Base-by-base conservation (phyloP, 1,140 invertebrate genomes). In the Drosophila ercepeae region DNA sequence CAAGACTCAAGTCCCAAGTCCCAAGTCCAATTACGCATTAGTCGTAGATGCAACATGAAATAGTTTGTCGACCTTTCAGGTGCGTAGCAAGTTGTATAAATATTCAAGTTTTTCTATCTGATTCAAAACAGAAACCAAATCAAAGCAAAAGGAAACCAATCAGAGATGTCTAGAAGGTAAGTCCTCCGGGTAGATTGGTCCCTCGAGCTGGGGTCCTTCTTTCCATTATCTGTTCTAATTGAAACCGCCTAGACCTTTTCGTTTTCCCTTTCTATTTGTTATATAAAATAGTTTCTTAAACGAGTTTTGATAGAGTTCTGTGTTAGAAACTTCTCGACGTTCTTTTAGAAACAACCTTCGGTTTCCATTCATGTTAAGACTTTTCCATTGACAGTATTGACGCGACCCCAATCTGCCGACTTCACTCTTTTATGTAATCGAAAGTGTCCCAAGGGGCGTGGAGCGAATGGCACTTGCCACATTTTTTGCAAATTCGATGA, bases 21-120 rank as follows among this genome's bases (percentile, higher is more conserved):
- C 25, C 63, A 51, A 67, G 60, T 67, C 45, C 60, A 65, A 44
- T 67, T 65, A 52, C 63, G 46, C 63, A 65, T 51, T 63, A 45
- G 8, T 44, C 29, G 16, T 41, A 45, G 39, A 14, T 18, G 52
- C 53, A 63, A 45, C 54, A 25, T 61, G 13, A 41, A 64, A 63
- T 50, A 63, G 61, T 65, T 65, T 65, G 34, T 65, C 58, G 32
- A 64, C 45, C 25, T 50, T 25, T 64, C 18, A 21, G 14, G 3
- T 23, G 53, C n/a, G n/a, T 16, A 39, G 36, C 13, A 32, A 32
- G 6, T 27, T 2, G 2, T 8, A 27, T 27, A 8, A 32, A 32
- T 32, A 32, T 36, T 11, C 34, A 36, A 9, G 3, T 36, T 36
- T 27, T 27, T 27, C 7, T 27, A 4, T 36, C 11, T 4, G 1